These are phyloP conservation scores for Alviniconcha strummeri DNA, from an alignment of 2,888 invertebrate genomes.

Conservation along the genomic window DNA sequence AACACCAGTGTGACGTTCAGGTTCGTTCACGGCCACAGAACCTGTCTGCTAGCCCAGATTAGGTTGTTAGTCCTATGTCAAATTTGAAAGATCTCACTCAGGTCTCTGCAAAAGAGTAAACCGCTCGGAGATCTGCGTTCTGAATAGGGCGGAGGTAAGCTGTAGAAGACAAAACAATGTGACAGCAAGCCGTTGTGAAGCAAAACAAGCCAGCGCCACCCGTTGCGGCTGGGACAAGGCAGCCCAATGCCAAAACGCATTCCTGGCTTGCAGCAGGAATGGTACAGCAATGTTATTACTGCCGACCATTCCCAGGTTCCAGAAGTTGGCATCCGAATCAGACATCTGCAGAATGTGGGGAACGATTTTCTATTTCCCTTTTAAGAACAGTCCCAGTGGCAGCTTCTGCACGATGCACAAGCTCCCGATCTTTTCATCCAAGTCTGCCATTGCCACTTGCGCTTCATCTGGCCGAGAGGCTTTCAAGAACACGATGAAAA, in stretches of 20 bases:
- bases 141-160: neutral
- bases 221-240: neutral
- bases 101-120: too few relatives aligned
- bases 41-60: too few relatives aligned
- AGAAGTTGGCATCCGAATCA: neutral
- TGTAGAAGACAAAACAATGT: slow-evolving; percentile 10
- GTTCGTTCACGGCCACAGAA: too few relatives aligned
- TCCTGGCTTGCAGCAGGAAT: slow-evolving; percentile 1
- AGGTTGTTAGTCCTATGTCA: too few relatives aligned
- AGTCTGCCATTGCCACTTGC: slow-evolving; percentile 7
- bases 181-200: slow-evolving; percentile 13
- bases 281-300: neutral
- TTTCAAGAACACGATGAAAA: slow-evolving; percentile 2
- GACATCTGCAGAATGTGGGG: slow-evolving; percentile 1
- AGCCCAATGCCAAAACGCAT: neutral
- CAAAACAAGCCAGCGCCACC: slow-evolving; percentile 13
- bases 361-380: slow-evolving; percentile 3
- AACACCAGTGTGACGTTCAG: too few relatives aligned
- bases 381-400: neutral
- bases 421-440: too few relatives aligned
- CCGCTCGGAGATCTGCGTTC: too few relatives aligned
- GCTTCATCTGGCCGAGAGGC: slow-evolving; percentile 10
- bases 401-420: too few relatives aligned
- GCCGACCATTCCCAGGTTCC: neutral
- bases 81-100: too few relatives aligned